These are phyloP conservation scores for Antennarius maculatus DNA, from an alignment of 2,797 vertebrate genomes.

Conservation along the genomic window DNA sequence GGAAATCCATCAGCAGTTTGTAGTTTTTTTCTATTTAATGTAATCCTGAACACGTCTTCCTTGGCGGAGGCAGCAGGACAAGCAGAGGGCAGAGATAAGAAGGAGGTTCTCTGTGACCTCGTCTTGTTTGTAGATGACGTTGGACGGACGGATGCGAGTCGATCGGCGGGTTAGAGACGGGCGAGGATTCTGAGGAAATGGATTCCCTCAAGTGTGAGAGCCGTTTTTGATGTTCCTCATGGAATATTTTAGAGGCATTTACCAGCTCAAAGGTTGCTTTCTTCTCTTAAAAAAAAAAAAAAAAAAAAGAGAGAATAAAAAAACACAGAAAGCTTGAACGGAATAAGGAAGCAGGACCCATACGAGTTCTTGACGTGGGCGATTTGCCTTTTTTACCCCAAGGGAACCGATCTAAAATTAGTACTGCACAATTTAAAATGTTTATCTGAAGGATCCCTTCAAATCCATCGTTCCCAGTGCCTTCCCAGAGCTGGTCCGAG, in stretches of 20 bases:
- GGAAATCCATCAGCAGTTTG: too few species aligned
- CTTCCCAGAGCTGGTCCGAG: background rate
- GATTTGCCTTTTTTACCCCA: background rate
- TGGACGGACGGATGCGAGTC: constrained; percentile 11
- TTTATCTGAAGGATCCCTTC: too few species aligned
- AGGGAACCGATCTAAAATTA: too few species aligned
- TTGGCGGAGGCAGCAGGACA: background rate
- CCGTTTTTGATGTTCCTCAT: constrained; percentile 38
- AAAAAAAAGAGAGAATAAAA: background rate
- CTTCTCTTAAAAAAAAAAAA: constrained; percentile 4
- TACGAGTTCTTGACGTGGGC: background rate
- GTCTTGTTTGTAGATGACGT: constrained; percentile 27
- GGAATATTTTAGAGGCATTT: constrained; percentile 39
- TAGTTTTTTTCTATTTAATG: too few species aligned
- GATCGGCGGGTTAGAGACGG: constrained; percentile 6
- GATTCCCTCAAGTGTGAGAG: constrained; percentile 18
- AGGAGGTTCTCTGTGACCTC: too few species aligned
- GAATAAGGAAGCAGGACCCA: constrained; percentile 3
- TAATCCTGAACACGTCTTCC: too few species aligned
- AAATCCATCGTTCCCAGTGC: too few species aligned
- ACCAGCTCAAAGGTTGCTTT: constrained; percentile 17
- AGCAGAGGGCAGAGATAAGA: background rate
- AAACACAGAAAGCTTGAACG: background rate
- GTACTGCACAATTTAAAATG: too few species aligned
- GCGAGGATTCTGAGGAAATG: constrained; percentile 13